Base-by-base conservation (phyloP, 1,140 invertebrate species). In the Drosophila dunni region DNA sequence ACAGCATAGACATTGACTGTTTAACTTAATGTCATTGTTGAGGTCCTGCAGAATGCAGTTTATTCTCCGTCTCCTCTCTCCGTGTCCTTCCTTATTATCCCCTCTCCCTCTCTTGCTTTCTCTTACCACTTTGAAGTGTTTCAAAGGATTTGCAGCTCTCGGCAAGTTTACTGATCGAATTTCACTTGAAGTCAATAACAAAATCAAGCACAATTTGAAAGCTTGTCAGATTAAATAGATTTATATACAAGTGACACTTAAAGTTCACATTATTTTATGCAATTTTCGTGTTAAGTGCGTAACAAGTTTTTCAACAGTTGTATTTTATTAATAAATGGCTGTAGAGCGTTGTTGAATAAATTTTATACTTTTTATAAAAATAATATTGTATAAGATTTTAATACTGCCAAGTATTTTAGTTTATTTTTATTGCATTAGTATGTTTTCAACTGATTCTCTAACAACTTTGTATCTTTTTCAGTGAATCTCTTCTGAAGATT, bases 11-110 rank as follows among this genome's bases (percentile, higher is more conserved):
- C 72, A 36, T 69, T 72, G 57, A 63, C 70, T 44, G 54, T 64
- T 68, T 44, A 63, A 79, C 75, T 73, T 73, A 81, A 75, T 78
- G 79, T 81, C 82, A 68, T 62, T 81, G 60, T 86, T 85, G 60
- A 69, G 63, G 51, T 48, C 51, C 29, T 71, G 51, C 33, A 60
- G 51, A 53, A 48, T 64, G 66, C 61, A 68, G 50, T 62, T 29
- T 5, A 4, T 29, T 29, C 24, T 29, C 24, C 5, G 4, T 6
- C 24, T 29, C 5, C 24, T 7, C 40, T 46, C 40, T 46, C 40
- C 29, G 10, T 48, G 13, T 15, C 45, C 34, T 36, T 8, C 40
- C n/a, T 20, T 29, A 36, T 50, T 20, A 20, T 20, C 17, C 17
- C 17, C 17, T 20, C 46, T 50, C 1, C 9, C 8, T n/a, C 11